Evolutionary conservation across 2,888 invertebrate genomes (phyloP).

Genomic region (Hoplodrina blanda): DNA sequence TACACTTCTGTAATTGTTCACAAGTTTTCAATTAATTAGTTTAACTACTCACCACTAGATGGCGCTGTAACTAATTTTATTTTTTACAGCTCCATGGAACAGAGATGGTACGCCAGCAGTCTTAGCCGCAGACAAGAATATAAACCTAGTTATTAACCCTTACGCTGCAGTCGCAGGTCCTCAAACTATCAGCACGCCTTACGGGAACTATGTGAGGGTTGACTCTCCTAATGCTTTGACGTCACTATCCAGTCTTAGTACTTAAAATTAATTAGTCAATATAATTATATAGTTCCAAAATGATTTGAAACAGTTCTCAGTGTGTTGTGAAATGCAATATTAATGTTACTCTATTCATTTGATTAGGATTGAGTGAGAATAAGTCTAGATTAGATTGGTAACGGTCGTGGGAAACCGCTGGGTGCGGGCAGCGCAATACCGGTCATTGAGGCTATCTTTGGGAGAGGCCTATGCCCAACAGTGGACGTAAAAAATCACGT

Average conservation of each 20-base stretch:
- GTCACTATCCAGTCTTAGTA: slow-evolving; percentile 36
- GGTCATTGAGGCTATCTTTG: too few relatives aligned
- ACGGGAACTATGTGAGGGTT: slow-evolving; percentile 80
- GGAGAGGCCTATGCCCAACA: too few relatives aligned
- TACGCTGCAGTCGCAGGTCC: slow-evolving; percentile 73
- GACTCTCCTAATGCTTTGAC: slow-evolving; percentile 51
- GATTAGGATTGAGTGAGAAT: not conserved
- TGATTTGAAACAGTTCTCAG: not conserved
- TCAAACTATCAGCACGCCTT: slow-evolving; percentile 84
- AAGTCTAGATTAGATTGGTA: too few relatives aligned
- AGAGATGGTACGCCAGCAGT: slow-evolving; percentile 72
- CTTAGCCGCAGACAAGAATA: slow-evolving; percentile 61
- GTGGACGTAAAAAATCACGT: too few relatives aligned
- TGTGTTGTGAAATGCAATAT: not conserved
- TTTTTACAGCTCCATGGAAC: slow-evolving; percentile 80
- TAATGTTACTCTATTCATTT: not conserved
- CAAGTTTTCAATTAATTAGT: not conserved
- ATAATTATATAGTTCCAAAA: not conserved
- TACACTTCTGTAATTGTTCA: not conserved
- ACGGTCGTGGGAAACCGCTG: too few relatives aligned
- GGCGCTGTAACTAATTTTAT: slow-evolving; percentile 48
- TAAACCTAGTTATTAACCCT: slow-evolving; percentile 72
- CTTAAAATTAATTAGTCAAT: slow-evolving; percentile 9
- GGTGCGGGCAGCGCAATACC: too few relatives aligned
- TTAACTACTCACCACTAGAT: slow-evolving; percentile 58